Conservation (phyloP, 1,140 invertebrate species). For the Drosophila pseudoananassae region DNA sequence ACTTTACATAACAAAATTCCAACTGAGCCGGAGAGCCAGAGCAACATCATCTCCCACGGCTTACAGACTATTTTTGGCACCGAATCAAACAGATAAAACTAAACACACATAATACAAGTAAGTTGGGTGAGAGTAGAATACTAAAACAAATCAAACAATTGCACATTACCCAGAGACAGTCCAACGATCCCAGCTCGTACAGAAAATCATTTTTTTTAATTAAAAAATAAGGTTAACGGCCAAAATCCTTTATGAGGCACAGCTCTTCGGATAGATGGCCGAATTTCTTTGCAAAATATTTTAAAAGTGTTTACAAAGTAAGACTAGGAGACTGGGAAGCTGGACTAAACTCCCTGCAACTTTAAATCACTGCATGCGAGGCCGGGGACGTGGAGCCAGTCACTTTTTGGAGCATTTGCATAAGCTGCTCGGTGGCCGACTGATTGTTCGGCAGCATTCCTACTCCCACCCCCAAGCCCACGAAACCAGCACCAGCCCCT, state of each 20-base stretch:
- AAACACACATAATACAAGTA: conserved; percentile 41
- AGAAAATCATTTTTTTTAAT: too few relatives aligned
- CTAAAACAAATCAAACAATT: conserved; percentile 38
- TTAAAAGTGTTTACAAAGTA: too few relatives aligned
- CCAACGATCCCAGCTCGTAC: conserved; percentile 9
- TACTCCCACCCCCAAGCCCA: conserved; percentile 28
- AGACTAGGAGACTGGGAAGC: neutral
- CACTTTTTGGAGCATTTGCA: conserved; percentile 83
- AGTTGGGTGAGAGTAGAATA: conserved; percentile 13
- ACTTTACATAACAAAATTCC: conserved; percentile 74
- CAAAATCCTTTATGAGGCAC: too few relatives aligned
- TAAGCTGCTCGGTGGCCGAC: conserved; percentile 80
- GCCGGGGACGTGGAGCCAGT: conserved; percentile 68
- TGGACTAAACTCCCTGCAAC: conserved; percentile 19
- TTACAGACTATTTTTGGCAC: conserved; percentile 76
- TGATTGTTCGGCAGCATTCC: conserved; percentile 55
- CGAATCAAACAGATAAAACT: conserved; percentile 64
- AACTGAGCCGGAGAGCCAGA: conserved; percentile 34
- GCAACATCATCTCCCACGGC: conserved; percentile 44
- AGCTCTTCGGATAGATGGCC: too few relatives aligned
- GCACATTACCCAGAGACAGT: conserved; percentile 53
- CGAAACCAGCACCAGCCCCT: conserved; percentile 29
- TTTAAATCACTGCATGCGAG: conserved; percentile 68
- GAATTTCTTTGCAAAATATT: neutral
- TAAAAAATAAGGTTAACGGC: too few relatives aligned